Evolutionary conservation across 1,140 invertebrate genomes (phyloP), one percentile per base, ranked within the genome.

Genomic region (Sinonovacula constricta): DNA sequence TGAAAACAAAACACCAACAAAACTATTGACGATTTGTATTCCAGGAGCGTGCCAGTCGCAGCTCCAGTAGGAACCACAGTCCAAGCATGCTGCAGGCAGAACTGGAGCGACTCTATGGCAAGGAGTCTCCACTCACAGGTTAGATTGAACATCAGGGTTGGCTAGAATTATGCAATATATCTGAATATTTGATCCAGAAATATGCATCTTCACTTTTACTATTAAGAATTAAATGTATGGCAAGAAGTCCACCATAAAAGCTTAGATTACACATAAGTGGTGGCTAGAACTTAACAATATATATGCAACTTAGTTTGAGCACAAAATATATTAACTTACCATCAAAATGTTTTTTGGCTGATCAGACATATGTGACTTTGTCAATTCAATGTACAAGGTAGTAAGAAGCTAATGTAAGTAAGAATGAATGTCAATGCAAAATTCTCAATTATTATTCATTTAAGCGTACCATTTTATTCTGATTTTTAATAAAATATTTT

Each of bases 21-120:
- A n/a, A n/a, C n/a, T n/a, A n/a, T n/a, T n/a, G n/a, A n/a, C n/a
- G n/a, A n/a, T n/a, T n/a, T n/a, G n/a, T n/a, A n/a, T 74, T 74
- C 24, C 33, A 75, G 71, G 71, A 75, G 15, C 45, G 71, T 31
- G 56, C 65, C 53, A 75, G 71, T 57, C 26, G 60, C 24, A 65
- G 36, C 33, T 33, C n/a, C 3, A 65, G 62, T 65, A 26, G 62
- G 28, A 65, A 65, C 30, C 30, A 36, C 33, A 75, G 57, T 4
- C 71, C 71, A 2, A 49, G 71, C 26, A 10, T 75, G 7, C 31
- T 75, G 36, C 39, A 66, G 1, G 56, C 45, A 45, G 71, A 75
- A 30, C 65, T 75, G 71, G 60, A 75, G 30, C 12, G 71, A 39
- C 30, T 75, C 12, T 65, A 65, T 56, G 71, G 71, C 0, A 75